Conservation (phyloP, 2,888 invertebrate genomes). For the Drosophila mulleri region DNA sequence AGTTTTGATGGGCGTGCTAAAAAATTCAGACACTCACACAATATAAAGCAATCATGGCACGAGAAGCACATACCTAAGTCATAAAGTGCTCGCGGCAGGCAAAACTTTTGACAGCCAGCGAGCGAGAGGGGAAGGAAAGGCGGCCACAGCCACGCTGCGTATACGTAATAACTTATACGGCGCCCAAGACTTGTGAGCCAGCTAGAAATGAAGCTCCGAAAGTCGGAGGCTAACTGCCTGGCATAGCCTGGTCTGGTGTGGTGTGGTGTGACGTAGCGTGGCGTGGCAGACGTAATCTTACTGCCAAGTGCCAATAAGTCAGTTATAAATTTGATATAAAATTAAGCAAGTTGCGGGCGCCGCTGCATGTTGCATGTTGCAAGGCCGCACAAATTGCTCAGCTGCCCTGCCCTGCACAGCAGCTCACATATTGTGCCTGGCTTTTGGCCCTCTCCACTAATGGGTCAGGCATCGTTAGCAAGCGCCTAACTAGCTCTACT, state of each 20-base stretch:
- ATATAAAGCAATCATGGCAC: conserved; percentile 38
- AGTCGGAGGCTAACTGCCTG: conserved; percentile 35
- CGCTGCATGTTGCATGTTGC: conserved; percentile 19
- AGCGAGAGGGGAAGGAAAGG: not conserved
- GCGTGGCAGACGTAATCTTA: conserved; percentile 66
- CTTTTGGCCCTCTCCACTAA: conserved; percentile 38
- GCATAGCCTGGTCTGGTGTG: not conserved
- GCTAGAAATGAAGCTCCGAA: conserved; percentile 18
- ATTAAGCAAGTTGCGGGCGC: conserved; percentile 67
- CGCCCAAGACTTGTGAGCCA: conserved; percentile 15
- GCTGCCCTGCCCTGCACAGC: not conserved
- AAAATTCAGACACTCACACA: conserved; percentile 42
- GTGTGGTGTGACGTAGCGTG: not conserved
- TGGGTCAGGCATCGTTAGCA: conserved; percentile 49
- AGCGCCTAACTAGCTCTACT: conserved; percentile 11
- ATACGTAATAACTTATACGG: conserved; percentile 58
- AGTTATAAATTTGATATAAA: conserved; percentile 80
- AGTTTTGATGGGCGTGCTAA: conserved; percentile 53
- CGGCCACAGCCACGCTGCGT: conserved; percentile 44
- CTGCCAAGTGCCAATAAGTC: conserved; percentile 80
- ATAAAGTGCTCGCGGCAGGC: conserved; percentile 49
- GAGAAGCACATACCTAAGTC: conserved; percentile 41
- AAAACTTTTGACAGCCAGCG: conserved; percentile 49
- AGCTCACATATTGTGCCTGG: conserved; percentile 52
- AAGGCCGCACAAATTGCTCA: conserved; percentile 55